Evolutionary conservation across 1,140 invertebrate species (phyloP), one percentile per base, ranked within the genome.

Genomic region (Calephelis virginiensis): DNA sequence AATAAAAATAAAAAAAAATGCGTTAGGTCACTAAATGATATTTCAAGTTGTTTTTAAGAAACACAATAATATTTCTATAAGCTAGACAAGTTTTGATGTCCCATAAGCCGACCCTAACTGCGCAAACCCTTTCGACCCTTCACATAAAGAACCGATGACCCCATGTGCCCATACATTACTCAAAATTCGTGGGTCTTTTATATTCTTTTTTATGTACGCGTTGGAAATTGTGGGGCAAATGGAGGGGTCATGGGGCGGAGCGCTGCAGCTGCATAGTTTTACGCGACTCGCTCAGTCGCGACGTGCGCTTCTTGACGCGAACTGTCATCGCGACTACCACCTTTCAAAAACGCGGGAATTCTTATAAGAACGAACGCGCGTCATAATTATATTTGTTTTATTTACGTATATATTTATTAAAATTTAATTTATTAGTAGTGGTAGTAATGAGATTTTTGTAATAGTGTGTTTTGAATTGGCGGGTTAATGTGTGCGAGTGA

Each of bases 401-500:
- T 68, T 74, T 69, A 56, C 12, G 53, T 56, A 59, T 68, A 60
- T 68, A 13, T 64, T 48, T 72, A 61, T 64, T 48, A 61, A 67
- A 67, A 61, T 59, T 66, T 66, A 67, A 73, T 47, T 70, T 70
- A 64, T 62, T 13, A 50, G 11, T 14, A 17, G 53, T 59, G 53
- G 17, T 70, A 48, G 38, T 64, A 14, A 65, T 56, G 50, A 56
- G 9, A 50, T 53, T 64, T 43, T 66, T 62, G 53, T 63, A 78
- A 78, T 77, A 73, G 83, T 85, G 78, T 81, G 78, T 87, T 85
- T 77, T 78, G 64, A 78, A 79, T 83, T 87, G 78, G 82, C 78
- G 83, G 83, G 81, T 90, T 87, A 81, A 90, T 90, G 88, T 90
- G 88, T 86, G 85, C 76, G 80, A 86, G 85, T 79, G 86, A 88